A percentile compares a stretch with the other conserved stretches of the same genome.
These are phyloP conservation scores for Protobothrops flavoviridis DNA, from an alignment of 2,113 vertebrate species.

Conservation along the genomic window DNA sequence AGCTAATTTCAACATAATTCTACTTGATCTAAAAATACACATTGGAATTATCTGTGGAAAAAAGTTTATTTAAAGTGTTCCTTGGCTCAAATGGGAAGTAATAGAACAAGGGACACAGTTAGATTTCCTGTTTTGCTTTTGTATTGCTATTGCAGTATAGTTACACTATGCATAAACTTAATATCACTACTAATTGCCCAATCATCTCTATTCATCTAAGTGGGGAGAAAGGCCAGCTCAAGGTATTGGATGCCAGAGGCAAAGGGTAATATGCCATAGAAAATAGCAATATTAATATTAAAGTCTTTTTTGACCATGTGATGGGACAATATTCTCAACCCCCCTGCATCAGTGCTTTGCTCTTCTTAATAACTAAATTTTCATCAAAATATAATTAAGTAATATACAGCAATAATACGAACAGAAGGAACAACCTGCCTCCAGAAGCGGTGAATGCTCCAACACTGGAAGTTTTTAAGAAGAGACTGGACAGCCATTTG, in stretches of 20 bases:
- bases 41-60: constrained; percentile 21
- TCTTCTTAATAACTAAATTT: background rate
- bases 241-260: background rate
- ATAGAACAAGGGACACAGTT: constrained; percentile 1
- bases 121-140: constrained; percentile 17
- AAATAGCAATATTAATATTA: background rate
- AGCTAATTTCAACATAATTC: constrained; percentile 32
- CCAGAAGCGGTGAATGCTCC: too few relatives aligned
- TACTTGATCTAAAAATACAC: constrained; percentile 30
- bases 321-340: background rate
- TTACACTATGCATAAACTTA: background rate
- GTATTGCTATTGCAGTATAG: constrained; percentile 9
- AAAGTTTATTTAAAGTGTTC: constrained; percentile 6
- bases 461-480: too few relatives aligned
- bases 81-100: background rate
- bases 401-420: background rate
- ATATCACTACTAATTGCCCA: background rate
- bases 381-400: background rate
- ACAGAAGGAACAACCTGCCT: background rate
- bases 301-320: background rate
- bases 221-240: background rate
- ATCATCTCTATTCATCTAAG: constrained; percentile 2
- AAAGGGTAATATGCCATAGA: background rate
- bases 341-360: background rate
- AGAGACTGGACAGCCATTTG: too few relatives aligned